Percentiles rank a stretch among this genome's conserved stretches.
phyloP scores from a whole-genome alignment of 2,113 vertebrate species.

The Leiothrix lutea region DNA sequence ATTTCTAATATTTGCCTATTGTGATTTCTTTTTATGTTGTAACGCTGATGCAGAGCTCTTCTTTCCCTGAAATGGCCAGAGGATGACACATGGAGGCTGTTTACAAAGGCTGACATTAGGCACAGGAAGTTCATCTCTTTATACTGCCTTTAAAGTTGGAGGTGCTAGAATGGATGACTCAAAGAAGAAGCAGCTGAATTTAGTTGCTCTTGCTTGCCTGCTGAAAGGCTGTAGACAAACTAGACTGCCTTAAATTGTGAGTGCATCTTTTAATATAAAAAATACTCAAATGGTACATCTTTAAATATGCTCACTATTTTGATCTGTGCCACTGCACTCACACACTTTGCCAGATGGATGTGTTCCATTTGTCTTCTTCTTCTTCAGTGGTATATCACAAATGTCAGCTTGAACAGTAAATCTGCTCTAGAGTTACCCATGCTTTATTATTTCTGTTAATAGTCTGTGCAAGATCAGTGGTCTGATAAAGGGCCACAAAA shows the following conservation, averaged over 20 bases:
- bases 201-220: background rate
- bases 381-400: background rate
- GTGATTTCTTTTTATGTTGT: background rate
- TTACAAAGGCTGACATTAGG: background rate
- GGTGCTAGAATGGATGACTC: background rate
- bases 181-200: background rate
- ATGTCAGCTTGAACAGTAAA: background rate
- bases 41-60: background rate
- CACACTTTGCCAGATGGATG: background rate
- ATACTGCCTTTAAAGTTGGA: background rate
- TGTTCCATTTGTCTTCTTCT: background rate
- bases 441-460: background rate
- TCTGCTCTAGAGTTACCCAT: background rate
- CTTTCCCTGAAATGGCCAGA: background rate
- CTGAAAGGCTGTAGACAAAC: background rate
- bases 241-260: background rate
- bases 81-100: background rate
- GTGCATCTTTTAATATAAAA: background rate
- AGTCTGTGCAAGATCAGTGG: background rate
- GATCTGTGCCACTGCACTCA: background rate
- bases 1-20: background rate
- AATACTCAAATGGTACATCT: background rate
- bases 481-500: background rate
- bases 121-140: background rate
- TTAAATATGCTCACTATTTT: slow-evolving; percentile 23